Evolutionary conservation across 2,888 invertebrate genomes (phyloP), one percentile per base, ranked within the genome.

Genomic region (Sinhomidia bicolor): DNA sequence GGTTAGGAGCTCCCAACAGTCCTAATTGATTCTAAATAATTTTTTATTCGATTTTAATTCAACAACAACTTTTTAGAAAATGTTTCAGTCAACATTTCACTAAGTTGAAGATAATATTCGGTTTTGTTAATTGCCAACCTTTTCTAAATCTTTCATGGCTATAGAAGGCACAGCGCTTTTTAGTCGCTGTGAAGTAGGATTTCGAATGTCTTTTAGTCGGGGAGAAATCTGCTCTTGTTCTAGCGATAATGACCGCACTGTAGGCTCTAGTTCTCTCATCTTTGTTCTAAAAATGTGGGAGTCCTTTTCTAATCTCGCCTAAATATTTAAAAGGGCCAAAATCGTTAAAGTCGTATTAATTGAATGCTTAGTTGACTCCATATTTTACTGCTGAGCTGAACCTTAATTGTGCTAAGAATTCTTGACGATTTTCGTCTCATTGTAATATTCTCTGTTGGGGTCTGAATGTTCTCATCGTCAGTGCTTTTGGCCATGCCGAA

Each of bases 261-360:
- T 74, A 12, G 83, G 83, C 68, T 83, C 74, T 12, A 83, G 44
- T 26, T 71, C 74, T n/a, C 41, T 83, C 29, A 83, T 3, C n/a
- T 68, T 26, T 14, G 47, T 3, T 10, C 51, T 68, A 41, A 71
- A 68, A 32, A 29, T 7, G 12, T 36, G 68, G 0, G 71, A 68
- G 26, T 82, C 71, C 7, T 71, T 51, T 10, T 68, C 71, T 10
- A 82, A 17, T n/a, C n/a, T 29, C 1, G 51, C 82, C 82, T 82
- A 47, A 12, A 9, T 2, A 36, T 60, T 17, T 12, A 44, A 32
- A 29, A 32, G 7, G n/a, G n/a, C n/a, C n/a, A n/a, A n/a, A n/a
- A n/a, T n/a, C n/a, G n/a, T n/a, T n/a, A n/a, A n/a, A n/a, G n/a
- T n/a, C n/a, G n/a, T n/a, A n/a, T n/a, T n/a, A n/a, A n/a, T n/a